A percentile compares a stretch with the other conserved stretches of the same genome.
Conservation (phyloP, 2,113 vertebrate species). For the Calcarius ornatus region DNA sequence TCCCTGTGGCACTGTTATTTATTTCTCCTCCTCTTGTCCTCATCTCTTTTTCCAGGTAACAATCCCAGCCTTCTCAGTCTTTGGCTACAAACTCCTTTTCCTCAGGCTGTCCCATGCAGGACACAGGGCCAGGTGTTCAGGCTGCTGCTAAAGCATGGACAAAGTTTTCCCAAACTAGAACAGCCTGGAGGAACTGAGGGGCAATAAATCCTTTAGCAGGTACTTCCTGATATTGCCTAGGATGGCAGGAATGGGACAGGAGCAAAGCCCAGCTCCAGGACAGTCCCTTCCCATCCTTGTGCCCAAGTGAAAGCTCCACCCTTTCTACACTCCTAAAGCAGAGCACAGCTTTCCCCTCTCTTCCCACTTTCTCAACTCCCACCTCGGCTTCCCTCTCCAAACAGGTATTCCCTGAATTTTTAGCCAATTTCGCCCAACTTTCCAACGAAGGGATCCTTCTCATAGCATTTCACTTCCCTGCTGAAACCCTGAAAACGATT, state of each 20-base stretch:
- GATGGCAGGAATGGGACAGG: neutral
- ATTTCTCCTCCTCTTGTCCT: neutral
- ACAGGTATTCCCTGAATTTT: neutral
- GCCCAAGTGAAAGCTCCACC: conserved; percentile 29
- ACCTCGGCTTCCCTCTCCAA: neutral
- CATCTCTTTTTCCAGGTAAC: neutral
- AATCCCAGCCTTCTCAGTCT: neutral
- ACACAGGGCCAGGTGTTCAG: neutral
- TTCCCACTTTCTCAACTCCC: neutral
- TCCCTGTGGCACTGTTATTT: neutral
- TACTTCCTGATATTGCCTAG: neutral
- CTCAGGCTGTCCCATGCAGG: neutral
- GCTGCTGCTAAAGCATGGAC: neutral
- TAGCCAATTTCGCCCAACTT: neutral
- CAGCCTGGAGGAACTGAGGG: neutral
- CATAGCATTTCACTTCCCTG: neutral
- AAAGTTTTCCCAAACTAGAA: neutral
- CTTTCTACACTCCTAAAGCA: neutral
- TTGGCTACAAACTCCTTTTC: neutral
- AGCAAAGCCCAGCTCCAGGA: neutral
- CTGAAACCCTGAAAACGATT: neutral
- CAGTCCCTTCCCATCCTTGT: neutral
- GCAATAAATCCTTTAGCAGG: neutral
- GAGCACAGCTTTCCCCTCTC: neutral
- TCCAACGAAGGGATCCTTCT: rapidly evolving